These are phyloP conservation scores for Fregetta grallaria DNA, from an alignment of 2,113 vertebrate species.

Conservation along the genomic window DNA sequence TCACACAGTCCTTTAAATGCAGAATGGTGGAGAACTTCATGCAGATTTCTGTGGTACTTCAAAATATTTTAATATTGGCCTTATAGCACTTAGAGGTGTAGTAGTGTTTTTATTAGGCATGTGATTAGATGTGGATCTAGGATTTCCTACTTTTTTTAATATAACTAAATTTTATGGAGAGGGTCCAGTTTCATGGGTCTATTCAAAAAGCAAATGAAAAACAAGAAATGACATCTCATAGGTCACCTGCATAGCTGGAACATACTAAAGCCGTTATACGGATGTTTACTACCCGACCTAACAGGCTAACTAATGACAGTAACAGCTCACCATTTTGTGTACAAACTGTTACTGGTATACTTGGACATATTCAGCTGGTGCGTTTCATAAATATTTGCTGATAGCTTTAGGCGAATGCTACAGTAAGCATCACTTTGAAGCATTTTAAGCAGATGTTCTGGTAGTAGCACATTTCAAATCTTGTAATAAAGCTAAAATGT, in stretches of 20 bases:
- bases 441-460: conserved; percentile 6
- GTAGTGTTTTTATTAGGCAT: neutral
- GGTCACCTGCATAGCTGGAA: neutral
- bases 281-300: neutral
- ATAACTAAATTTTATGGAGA: neutral
- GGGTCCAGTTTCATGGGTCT: neutral
- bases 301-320: neutral
- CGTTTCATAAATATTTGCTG: conserved; percentile 20
- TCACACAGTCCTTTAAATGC: neutral
- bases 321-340: neutral
- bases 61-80: neutral
- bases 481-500: neutral
- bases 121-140: neutral
- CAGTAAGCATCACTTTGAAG: neutral
- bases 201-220: neutral
- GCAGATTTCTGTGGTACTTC: neutral
- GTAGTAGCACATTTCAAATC: neutral
- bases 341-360: neutral
- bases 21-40: neutral
- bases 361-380: neutral
- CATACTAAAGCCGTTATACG: neutral
- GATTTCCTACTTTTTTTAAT: neutral
- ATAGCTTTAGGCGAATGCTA: conserved; percentile 4
- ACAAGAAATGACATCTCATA: neutral
- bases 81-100: neutral